Evolutionary conservation across 2,797 vertebrate genomes (phyloP).

Genomic region (Xiphophorus birchmanni): DNA sequence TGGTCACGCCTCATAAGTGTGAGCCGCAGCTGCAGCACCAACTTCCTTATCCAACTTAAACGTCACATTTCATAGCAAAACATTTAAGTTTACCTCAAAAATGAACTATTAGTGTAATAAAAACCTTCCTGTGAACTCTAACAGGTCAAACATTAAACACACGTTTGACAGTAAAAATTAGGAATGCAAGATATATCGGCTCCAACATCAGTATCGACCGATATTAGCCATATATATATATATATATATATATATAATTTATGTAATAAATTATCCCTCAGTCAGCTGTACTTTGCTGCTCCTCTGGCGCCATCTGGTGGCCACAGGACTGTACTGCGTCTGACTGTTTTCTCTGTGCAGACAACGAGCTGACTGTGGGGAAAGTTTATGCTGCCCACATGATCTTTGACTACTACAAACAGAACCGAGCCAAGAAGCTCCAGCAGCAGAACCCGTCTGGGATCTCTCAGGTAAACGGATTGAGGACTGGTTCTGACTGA

Average conservation of each 20-base stretch:
- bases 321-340: not conserved
- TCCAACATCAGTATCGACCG: no score
- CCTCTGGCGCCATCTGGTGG: constrained; percentile 56
- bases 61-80: not conserved
- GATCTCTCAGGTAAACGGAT: constrained; percentile 68
- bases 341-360: constrained; percentile 64
- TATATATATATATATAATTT: no score
- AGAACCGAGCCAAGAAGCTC: constrained; percentile 91
- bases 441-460: constrained; percentile 83
- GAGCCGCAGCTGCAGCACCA: constrained; percentile 49
- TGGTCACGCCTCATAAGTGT: constrained; percentile 97
- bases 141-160: no score
- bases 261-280: no score
- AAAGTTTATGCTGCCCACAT: constrained; percentile 97
- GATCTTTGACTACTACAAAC: constrained; percentile 99
- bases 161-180: no score
- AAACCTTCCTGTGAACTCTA: no score
- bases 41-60: not conserved
- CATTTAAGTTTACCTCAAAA: no score
- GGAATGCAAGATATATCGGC: no score
- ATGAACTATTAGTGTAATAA: no score
- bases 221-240: no score
- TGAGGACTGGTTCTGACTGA: no score
- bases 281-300: constrained; percentile 4
- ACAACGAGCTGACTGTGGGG: constrained; percentile 96